Conservation (phyloP, 1,140 invertebrate species). For the Microplitis mediator region DNA sequence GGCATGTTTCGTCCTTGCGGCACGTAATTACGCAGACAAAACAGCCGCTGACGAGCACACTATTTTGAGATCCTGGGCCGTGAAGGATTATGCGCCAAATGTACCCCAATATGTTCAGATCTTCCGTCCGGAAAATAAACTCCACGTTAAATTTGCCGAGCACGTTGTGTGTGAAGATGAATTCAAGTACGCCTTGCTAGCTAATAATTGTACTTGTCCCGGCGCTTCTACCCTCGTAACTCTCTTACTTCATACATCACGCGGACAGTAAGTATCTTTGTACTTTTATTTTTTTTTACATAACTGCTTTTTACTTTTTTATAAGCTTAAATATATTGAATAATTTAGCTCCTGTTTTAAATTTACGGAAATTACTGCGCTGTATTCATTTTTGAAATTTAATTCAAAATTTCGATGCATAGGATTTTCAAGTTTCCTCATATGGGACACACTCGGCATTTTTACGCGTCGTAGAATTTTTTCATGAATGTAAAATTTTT, state of each 20-base stretch:
- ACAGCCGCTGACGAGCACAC: conserved; percentile 97
- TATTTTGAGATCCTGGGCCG: conserved; percentile 94
- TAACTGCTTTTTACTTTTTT: conserved; percentile 11
- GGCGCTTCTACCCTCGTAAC: conserved; percentile 96
- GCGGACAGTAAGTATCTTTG: conserved; percentile 84
- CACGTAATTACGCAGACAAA: conserved; percentile 95
- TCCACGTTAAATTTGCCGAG: conserved; percentile 98
- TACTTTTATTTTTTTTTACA: conserved; percentile 14
- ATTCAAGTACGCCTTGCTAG: conserved; percentile 95
- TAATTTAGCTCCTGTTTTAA: background rate
- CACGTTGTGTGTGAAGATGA: conserved; percentile 97
- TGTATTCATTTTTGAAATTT: background rate
- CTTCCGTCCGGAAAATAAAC: conserved; percentile 95
- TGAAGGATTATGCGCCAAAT: conserved; percentile 95
- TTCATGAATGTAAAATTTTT: too few relatives aligned
- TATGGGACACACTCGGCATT: too few relatives aligned
- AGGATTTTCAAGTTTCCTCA: too few relatives aligned
- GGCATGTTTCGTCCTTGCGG: conserved; percentile 93
- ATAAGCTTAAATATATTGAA: background rate
- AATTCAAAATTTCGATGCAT: too few relatives aligned
- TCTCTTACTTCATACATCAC: conserved; percentile 90
- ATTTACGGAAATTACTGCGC: background rate
- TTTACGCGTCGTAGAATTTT: too few relatives aligned
- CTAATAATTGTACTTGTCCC: conserved; percentile 97
- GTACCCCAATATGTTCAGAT: conserved; percentile 98